Percentiles rank a stretch among this genome's conserved stretches.
phyloP scores from a whole-genome alignment of 92 coral and sea anemone species.

The Bergia sp. region DNA sequence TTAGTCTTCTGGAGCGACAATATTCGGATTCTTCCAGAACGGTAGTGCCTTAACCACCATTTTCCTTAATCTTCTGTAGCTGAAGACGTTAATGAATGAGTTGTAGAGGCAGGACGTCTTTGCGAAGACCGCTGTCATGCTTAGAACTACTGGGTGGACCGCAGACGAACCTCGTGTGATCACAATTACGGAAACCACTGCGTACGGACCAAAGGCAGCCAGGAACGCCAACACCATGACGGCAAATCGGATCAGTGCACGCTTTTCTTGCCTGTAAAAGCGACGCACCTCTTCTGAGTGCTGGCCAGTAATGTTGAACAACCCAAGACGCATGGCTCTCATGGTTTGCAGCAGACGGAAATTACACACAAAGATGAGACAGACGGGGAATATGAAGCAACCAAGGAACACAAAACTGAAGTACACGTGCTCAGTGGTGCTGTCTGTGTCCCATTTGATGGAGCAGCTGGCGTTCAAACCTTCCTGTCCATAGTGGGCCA shows the following conservation, averaged over 20 bases:
- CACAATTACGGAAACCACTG: conserved; percentile 48
- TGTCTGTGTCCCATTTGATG: conserved; percentile 56
- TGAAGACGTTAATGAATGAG: conserved; percentile 53
- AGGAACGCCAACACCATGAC: conserved; percentile 29
- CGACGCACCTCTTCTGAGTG: conserved; percentile 10
- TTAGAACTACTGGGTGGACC: conserved; percentile 49
- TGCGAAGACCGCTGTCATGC: conserved; percentile 58
- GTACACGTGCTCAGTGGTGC: conserved; percentile 57
- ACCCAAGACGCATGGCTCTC: conserved; percentile 42
- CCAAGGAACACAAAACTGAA: conserved; percentile 64
- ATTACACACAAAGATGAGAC: conserved; percentile 20
- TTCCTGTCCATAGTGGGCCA: conserved; percentile 65
- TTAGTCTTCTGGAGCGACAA: neutral
- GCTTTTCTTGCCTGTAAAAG: conserved; percentile 20
- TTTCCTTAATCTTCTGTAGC: conserved; percentile 32
- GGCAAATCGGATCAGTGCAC: neutral
- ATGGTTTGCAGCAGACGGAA: neutral
- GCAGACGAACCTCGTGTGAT: conserved; percentile 39
- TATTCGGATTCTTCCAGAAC: neutral
- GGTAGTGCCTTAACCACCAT: neutral
- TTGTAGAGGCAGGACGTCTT: conserved; percentile 51
- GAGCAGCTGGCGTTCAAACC: conserved; percentile 71
- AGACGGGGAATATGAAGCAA: conserved; percentile 56
- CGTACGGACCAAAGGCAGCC: conserved; percentile 54
- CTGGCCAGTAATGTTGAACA: conserved; percentile 21